A percentile compares a stretch with the other conserved stretches of the same genome.
Evolutionary conservation across 2,113 vertebrate species (phyloP).

Genomic region (Balaeniceps rex): DNA sequence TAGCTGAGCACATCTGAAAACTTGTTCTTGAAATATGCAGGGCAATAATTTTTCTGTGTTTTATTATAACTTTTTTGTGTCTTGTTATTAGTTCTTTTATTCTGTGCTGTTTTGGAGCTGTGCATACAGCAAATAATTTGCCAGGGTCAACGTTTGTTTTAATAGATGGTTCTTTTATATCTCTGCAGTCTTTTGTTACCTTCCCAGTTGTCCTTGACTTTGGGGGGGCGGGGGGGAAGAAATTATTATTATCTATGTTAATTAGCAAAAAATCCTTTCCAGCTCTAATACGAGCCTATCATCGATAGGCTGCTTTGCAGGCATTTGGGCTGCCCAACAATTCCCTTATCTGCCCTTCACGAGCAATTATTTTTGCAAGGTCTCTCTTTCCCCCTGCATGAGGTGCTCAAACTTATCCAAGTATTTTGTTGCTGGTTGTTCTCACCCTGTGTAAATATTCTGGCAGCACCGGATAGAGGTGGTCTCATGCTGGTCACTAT

Average conservation of each 20-base stretch:
- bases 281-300: not conserved
- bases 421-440: not conserved
- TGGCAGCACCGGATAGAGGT: not conserved
- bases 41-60: not conserved
- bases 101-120: not conserved
- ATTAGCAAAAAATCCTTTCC: not conserved
- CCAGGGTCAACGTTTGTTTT: not conserved
- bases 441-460: not conserved
- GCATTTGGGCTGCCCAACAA: not conserved
- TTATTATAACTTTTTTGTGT: not conserved
- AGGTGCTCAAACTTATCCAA: not conserved
- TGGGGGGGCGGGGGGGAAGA: too few relatives aligned
- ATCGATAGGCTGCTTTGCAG: not conserved
- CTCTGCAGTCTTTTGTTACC: not conserved
- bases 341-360: not conserved
- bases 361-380: not conserved
- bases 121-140: not conserved
- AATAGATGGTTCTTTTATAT: not conserved
- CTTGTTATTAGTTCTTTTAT: not conserved
- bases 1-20: not conserved
- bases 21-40: not conserved
- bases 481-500: not conserved
- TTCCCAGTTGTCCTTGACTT: not conserved
- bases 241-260: not conserved
- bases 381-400: not conserved